Percentiles rank a stretch among this genome's conserved stretches.
Evolutionary conservation across 2,888 invertebrate species (phyloP).

Genomic region (Phalangium opilio): DNA sequence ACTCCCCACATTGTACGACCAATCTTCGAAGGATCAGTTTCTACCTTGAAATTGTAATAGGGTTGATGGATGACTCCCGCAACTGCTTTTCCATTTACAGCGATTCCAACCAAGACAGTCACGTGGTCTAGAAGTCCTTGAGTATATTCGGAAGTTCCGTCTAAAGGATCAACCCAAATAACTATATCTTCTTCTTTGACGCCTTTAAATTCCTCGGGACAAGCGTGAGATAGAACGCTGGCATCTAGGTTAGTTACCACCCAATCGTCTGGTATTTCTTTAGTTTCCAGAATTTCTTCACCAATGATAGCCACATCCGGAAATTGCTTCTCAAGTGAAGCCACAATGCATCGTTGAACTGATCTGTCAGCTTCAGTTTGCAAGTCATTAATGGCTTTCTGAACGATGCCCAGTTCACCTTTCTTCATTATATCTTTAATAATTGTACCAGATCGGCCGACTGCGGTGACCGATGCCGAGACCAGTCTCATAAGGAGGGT

Average conservation of each 20-base stretch:
- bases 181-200: conserved; percentile 63
- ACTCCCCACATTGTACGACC: conserved; percentile 94
- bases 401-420: conserved; percentile 78
- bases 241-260: conserved; percentile 54
- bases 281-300: conserved; percentile 41
- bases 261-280: conserved; percentile 46
- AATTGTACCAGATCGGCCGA: conserved; percentile 69
- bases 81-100: conserved; percentile 67
- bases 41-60: conserved; percentile 52
- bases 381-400: conserved; percentile 81
- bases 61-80: conserved; percentile 99
- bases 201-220: conserved; percentile 47
- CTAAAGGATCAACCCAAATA: conserved; percentile 96
- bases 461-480: conserved; percentile 46
- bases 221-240: conserved; percentile 45
- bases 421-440: conserved; percentile 76
- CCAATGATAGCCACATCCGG: conserved; percentile 71
- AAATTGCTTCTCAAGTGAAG: conserved; percentile 66
- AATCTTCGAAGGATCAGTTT: conserved; percentile 31
- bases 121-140: conserved; percentile 92
- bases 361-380: conserved; percentile 97
- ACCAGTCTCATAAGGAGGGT: conserved; percentile 17
- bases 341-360: conserved; percentile 82
- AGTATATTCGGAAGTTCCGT: conserved; percentile 97
- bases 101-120: conserved; percentile 90